A percentile compares a stretch with the other conserved stretches of the same genome.
Evolutionary conservation across 2,888 invertebrate species (phyloP).

Genomic region (Callosobruchus maculatus): DNA sequence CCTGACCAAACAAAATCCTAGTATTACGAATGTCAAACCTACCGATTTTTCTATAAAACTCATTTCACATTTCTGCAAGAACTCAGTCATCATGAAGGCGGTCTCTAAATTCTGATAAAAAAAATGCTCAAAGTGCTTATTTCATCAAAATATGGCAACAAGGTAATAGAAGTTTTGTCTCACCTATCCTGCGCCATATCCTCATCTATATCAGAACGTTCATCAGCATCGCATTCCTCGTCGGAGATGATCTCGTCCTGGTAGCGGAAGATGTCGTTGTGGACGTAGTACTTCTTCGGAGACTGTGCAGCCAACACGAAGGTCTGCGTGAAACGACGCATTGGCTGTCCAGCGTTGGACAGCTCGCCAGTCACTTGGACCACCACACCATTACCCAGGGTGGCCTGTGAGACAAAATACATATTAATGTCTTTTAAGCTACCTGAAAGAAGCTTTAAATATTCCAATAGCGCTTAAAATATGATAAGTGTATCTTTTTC

Average conservation of each 20-base stretch:
- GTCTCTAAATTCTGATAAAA: too few species aligned
- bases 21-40: too few species aligned
- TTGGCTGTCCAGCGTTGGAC: constrained; percentile 93
- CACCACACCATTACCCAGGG: constrained; percentile 90
- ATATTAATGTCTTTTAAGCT: too few species aligned
- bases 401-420: constrained; percentile 55
- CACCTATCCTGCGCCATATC: constrained; percentile 45
- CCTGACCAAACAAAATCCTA: too few species aligned
- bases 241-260: constrained; percentile 69
- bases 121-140: too few species aligned
- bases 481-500: too few species aligned
- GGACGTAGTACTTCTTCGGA: constrained; percentile 97
- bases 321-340: constrained; percentile 97
- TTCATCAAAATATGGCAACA: too few species aligned
- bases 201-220: constrained; percentile 65
- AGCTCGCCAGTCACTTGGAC: constrained; percentile 97
- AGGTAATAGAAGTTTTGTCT: neutral
- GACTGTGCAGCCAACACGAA: constrained; percentile 94
- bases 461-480: too few species aligned
- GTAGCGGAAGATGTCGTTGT: constrained; percentile 98
- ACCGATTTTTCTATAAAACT: too few species aligned
- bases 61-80: too few species aligned
- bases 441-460: too few species aligned
- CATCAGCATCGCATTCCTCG: constrained; percentile 59
- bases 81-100: too few species aligned